Percentiles rank a stretch among this genome's conserved stretches.
Conservation (phyloP, 2,888 invertebrate species). For the Synanthedon andrenaeformis region DNA sequence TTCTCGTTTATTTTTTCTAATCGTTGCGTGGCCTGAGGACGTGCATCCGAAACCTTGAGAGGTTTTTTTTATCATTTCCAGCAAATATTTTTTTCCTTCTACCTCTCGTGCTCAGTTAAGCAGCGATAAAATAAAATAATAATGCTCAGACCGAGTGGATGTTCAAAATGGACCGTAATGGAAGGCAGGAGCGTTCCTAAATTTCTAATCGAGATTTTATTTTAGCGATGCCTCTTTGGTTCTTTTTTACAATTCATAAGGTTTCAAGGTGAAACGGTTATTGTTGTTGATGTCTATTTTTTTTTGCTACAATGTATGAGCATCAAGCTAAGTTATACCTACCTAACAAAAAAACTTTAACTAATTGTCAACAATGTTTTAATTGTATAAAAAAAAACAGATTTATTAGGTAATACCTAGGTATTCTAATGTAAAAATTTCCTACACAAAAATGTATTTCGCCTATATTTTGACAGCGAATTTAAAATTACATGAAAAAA, state of each 20-base stretch:
- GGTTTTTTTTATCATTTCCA: constrained; percentile 48
- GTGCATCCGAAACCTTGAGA: constrained; percentile 64
- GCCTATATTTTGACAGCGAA: no score
- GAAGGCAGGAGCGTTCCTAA: constrained; percentile 46
- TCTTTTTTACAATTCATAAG: constrained; percentile 51
- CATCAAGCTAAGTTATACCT: not conserved
- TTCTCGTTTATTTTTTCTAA: constrained; percentile 66
- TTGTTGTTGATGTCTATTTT: constrained; percentile 18
- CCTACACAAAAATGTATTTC: no score
- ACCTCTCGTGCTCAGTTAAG: constrained; percentile 53
- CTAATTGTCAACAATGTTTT: not conserved
- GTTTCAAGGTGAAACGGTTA: constrained; percentile 44
- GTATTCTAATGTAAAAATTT: no score
- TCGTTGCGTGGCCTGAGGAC: constrained; percentile 48
- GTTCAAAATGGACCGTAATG: constrained; percentile 50
- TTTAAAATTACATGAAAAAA: constrained; percentile 30
- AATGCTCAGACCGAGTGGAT: constrained; percentile 38
- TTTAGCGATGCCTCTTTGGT: constrained; percentile 40
- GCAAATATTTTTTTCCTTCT: constrained; percentile 48
- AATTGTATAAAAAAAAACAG: not conserved
- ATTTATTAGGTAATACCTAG: no score
- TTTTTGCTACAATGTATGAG: constrained; percentile 7
- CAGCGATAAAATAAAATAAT: constrained; percentile 66
- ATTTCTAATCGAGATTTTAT: constrained; percentile 61
- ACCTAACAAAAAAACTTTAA: not conserved